phyloP scores from a whole-genome alignment of 2,113 vertebrate genomes.

The Alethe castanea region DNA sequence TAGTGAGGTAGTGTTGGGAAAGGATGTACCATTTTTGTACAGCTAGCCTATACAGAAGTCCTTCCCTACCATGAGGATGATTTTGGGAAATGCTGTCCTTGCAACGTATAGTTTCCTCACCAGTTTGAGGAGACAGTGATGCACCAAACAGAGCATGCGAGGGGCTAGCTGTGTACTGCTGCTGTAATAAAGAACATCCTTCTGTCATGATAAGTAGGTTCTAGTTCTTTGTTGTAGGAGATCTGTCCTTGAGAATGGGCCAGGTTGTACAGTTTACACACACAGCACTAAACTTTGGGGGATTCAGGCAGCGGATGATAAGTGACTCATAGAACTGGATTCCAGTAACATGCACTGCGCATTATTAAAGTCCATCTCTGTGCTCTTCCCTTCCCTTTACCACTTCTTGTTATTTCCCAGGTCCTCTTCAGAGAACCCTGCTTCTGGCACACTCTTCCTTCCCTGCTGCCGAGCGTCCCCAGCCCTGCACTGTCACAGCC shows the following conservation, averaged over 20 bases:
- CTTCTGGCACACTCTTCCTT: neutral
- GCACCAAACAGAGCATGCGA: neutral
- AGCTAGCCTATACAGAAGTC: neutral
- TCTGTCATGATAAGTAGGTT: neutral
- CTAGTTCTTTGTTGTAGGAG: neutral
- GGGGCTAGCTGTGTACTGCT: neutral
- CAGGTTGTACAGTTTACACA: neutral
- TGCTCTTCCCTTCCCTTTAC: neutral
- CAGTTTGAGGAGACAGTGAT: neutral
- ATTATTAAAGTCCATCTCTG: slow-evolving; percentile 33
- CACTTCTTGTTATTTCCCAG: neutral
- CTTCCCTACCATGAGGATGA: neutral
- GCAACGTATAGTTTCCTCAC: neutral
- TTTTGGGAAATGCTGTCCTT: neutral
- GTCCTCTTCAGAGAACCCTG: neutral
- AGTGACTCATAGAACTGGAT: slow-evolving; percentile 42
- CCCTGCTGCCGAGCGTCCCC: neutral
- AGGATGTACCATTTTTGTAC: neutral
- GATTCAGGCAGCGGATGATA: neutral
- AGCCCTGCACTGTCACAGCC: neutral
- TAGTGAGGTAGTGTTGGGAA: neutral
- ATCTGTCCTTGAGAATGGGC: neutral
- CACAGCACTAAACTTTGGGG: neutral
- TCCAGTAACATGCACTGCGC: neutral
- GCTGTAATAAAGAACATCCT: neutral